These are phyloP conservation scores for Gulo gulo DNA, from an alignment of 2,113 vertebrate genomes.

Conservation along the genomic window DNA sequence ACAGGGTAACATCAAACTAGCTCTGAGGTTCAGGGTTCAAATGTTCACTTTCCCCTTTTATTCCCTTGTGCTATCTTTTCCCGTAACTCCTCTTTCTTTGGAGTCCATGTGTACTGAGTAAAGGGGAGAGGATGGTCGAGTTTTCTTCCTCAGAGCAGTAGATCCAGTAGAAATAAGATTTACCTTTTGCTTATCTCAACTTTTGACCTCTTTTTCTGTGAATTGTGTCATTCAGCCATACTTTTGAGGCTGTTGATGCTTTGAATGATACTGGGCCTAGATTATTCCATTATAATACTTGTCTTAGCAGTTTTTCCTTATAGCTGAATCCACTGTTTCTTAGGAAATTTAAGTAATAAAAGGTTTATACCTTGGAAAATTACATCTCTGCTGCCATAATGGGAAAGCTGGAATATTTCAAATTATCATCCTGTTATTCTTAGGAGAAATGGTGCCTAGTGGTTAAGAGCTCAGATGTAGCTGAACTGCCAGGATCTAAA, in stretches of 20 bases:
- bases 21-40: not conserved
- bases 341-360: not conserved
- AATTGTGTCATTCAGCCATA: not conserved
- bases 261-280: slow-evolving; percentile 18
- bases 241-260: not conserved
- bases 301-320: not conserved
- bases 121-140: not conserved
- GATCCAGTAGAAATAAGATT: not conserved
- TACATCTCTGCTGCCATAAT: not conserved
- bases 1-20: too few relatives aligned
- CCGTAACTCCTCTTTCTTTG: not conserved
- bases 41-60: not conserved
- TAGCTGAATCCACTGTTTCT: not conserved
- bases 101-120: not conserved
- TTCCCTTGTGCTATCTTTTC: not conserved
- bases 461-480: not conserved
- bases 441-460: slow-evolving; percentile 7
- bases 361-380: not conserved
- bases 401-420: not conserved
- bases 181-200: not conserved
- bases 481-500: not conserved
- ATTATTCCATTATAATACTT: not conserved
- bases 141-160: not conserved
- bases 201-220: not conserved
- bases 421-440: not conserved